Base-by-base conservation (phyloP, 2,797 vertebrate genomes). In the Takifugu ocellatus region DNA sequence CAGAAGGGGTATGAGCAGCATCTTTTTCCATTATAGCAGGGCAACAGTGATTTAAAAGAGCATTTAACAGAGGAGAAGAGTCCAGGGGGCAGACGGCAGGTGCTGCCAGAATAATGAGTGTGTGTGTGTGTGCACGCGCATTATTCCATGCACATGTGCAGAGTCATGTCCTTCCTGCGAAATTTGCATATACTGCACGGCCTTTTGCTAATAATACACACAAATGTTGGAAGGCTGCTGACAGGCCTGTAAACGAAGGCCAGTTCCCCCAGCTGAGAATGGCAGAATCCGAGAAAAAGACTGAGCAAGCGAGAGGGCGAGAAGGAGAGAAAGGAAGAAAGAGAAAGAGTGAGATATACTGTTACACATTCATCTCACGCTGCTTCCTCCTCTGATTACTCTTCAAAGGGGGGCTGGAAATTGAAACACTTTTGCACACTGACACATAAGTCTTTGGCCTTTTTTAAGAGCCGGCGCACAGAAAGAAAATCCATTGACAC, bases 371-470 rank as follows among this genome's bases (percentile, higher is more conserved):
- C 69, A 81, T 83, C 79, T 82, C 74, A 77, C 49, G 60, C 70
- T 6, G 75, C 74, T 89, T 87, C 77, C 78, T 74, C 64, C 81
- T 82, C 70, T 77, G 70, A 82, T 83, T 84, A 70, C 56, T 67
- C 77, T 89, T 87, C 80, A 87, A 88, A 88, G 77, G 15, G 15
- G 29, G 29, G 66, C 79, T 79, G 84, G 84, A 86, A 87, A 86
- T 79, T 14, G 7, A 76, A 88, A 79, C 56, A 61, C 81, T 73
- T 82, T 75, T 77, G 73, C 83, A 77, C 75, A 77, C 71, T 67
- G 81, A 84, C 83, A 84, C 75, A 69, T 74, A 70, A 57, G 62
- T 72, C 70, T 70, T 61, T 44, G 60, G 68, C 67, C 56, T 63
- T 75, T 46, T 81, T 72, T 72, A 70, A 72, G 68, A 72, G 68